Base-by-base conservation (phyloP, 2,888 invertebrate species). In the Epistrophe grossulariae region DNA sequence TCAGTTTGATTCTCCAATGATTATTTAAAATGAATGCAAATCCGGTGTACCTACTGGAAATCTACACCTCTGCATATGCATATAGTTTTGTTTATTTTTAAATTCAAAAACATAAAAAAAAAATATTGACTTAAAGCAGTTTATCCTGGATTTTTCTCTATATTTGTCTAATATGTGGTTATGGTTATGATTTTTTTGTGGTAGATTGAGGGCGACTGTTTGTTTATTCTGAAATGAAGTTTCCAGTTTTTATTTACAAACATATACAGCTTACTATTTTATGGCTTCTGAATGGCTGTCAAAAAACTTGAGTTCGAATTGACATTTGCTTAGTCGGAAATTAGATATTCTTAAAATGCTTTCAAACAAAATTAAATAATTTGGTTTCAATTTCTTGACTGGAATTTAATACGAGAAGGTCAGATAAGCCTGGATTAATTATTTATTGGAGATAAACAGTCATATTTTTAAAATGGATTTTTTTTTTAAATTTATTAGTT, bases 31-130 rank as follows among this genome's bases (percentile, higher is more conserved):
- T 70, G 48, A 62, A 74, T 74, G 62, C 73, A 74, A 74, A 76
- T 45, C 84, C 79, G 76, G 66, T 84, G 84, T n/a, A n/a, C n/a
- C 24, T 62, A 77, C 66, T 72, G 77, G 80, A 84, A 84, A 55
- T 60, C 43, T 31, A 68, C 55, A 78, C 71, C 40, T 43, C 6
- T 4, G 24, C 24, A 10, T 62, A 28, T 15, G 13, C 24, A 43
- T 19, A 62, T 11, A 55, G 17, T 50, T 64, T 71, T 17, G 19
- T 35, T 48, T 59, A 17, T 78, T 83, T 59, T 66, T 60, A 13
- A 19, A 35, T 15, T 45, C 35, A 55, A 38, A 31, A 66, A 59
- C 24, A 66, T 15, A 31, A 55, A 11, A n/a, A 11, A n/a, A 60
- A 19, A 24, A 24, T 24, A 11, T 66, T 13, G 24, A 60, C 38